phyloP scores from a whole-genome alignment of 1,140 invertebrate genomes.

The Triops longicaudatus region DNA sequence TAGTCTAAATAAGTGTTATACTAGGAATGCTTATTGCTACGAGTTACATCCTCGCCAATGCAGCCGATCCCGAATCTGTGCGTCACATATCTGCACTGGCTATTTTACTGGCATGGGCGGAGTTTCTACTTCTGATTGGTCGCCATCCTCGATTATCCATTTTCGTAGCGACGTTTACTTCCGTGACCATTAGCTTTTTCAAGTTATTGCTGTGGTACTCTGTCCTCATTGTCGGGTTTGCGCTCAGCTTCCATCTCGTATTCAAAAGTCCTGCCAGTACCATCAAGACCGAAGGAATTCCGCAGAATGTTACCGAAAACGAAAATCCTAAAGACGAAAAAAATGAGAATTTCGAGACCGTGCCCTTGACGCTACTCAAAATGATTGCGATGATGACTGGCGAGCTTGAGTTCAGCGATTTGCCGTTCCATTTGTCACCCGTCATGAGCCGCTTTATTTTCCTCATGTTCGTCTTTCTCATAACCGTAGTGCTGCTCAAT shows the following conservation, averaged over 20 bases:
- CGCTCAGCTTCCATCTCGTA: constrained; percentile 64
- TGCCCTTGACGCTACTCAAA: constrained; percentile 60
- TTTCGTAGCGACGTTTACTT: constrained; percentile 66
- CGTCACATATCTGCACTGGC: constrained; percentile 49
- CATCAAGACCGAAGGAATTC: background rate
- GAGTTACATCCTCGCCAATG: constrained; percentile 45
- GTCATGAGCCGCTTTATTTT: constrained; percentile 61
- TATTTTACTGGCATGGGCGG: constrained; percentile 61
- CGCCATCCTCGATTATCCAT: constrained; percentile 62
- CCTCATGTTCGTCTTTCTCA: constrained; percentile 65
- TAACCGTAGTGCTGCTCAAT: constrained; percentile 70
- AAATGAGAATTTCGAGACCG: constrained; percentile 51
- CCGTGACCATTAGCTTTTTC: constrained; percentile 64
- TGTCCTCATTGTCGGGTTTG: constrained; percentile 68
- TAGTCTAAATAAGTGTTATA: too few relatives aligned
- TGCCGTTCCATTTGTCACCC: constrained; percentile 59
- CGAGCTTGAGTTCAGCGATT: constrained; percentile 65
- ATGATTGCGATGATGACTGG: constrained; percentile 75
- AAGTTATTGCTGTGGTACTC: constrained; percentile 69
- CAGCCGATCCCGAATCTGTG: constrained; percentile 46
- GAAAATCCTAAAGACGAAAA: constrained; percentile 28
- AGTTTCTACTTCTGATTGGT: constrained; percentile 65
- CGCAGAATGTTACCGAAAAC: background rate
- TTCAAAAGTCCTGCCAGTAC: background rate
- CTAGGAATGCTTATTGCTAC: constrained; percentile 52